A percentile compares a stretch with the other conserved stretches of the same genome.
Evolutionary conservation across 2,113 vertebrate species (phyloP).

Genomic region (Stigmatopora argus): DNA sequence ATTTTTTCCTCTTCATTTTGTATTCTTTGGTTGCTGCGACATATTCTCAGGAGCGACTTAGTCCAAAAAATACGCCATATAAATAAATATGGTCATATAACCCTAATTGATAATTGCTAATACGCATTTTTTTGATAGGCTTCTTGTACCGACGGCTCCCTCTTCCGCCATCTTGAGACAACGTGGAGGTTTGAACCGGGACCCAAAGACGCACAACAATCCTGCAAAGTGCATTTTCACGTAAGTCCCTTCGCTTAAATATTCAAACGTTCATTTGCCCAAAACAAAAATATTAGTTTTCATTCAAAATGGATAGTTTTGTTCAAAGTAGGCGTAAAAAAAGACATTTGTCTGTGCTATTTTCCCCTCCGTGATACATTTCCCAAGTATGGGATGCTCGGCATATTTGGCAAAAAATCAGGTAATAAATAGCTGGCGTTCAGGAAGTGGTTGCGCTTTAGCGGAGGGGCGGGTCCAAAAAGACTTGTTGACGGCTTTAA

Average conservation of each 20-base stretch:
- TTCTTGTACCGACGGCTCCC: constrained; percentile 67
- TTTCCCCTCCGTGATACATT: too few relatives aligned
- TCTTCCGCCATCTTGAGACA: constrained; percentile 78
- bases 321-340: too few relatives aligned
- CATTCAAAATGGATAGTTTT: too few relatives aligned
- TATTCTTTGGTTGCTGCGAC: too few relatives aligned
- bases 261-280: too few relatives aligned
- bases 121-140: constrained; percentile 56
- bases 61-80: too few relatives aligned
- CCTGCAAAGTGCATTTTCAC: constrained; percentile 71
- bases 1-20: too few relatives aligned
- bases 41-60: too few relatives aligned
- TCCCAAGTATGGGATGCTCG: too few relatives aligned
- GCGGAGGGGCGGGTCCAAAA: not conserved
- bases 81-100: too few relatives aligned
- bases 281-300: constrained; percentile 10
- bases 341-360: too few relatives aligned
- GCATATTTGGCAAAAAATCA: too few relatives aligned
- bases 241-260: constrained; percentile 53
- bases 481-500: not conserved
- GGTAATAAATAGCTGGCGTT: not conserved
- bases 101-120: not conserved
- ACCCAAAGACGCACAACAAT: constrained; percentile 33
- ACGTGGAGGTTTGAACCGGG: constrained; percentile 71
- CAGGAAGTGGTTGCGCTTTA: constrained; percentile 17